Conservation (phyloP, 2,888 invertebrate genomes). For the Aplocera efformata region DNA sequence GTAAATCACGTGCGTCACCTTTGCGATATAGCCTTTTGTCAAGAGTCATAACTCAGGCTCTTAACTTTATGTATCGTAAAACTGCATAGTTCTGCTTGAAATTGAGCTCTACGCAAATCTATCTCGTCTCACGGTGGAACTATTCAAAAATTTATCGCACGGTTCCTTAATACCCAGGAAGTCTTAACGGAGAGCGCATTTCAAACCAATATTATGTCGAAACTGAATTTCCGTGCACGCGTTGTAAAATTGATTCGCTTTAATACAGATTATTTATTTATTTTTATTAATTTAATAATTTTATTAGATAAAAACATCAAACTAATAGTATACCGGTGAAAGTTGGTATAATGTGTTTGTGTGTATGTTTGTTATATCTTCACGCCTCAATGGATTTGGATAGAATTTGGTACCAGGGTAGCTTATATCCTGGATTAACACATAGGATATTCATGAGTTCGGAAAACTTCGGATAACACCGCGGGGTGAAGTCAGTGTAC, state of each 20-base stretch:
- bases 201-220: conserved; percentile 61
- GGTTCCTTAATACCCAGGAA: conserved; percentile 19
- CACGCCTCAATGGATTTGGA: too few relatives aligned
- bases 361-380: too few relatives aligned
- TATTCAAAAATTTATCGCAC: conserved; percentile 41
- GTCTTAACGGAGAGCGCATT: conserved; percentile 45
- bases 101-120: conserved; percentile 39
- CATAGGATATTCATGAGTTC: too few relatives aligned
- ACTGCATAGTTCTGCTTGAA: conserved; percentile 45
- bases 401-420: too few relatives aligned
- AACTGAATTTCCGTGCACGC: conserved; percentile 70
- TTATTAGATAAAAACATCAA: too few relatives aligned
- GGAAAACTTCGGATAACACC: too few relatives aligned
- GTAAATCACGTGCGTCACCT: conserved; percentile 31
- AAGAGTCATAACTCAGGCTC: conserved; percentile 44
- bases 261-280: too few relatives aligned
- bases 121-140: conserved; percentile 25
- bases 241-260: conserved; percentile 28
- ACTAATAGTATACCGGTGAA: too few relatives aligned
- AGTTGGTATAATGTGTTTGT: too few relatives aligned
- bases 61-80: conserved; percentile 53
- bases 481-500: too few relatives aligned
- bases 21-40: conserved; percentile 36
- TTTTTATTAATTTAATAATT: too few relatives aligned
- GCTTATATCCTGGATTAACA: too few relatives aligned